Evolutionary conservation across 2,888 invertebrate species (phyloP), one percentile per base, ranked within the genome.

Genomic region (Leptura quadrifasciata): DNA sequence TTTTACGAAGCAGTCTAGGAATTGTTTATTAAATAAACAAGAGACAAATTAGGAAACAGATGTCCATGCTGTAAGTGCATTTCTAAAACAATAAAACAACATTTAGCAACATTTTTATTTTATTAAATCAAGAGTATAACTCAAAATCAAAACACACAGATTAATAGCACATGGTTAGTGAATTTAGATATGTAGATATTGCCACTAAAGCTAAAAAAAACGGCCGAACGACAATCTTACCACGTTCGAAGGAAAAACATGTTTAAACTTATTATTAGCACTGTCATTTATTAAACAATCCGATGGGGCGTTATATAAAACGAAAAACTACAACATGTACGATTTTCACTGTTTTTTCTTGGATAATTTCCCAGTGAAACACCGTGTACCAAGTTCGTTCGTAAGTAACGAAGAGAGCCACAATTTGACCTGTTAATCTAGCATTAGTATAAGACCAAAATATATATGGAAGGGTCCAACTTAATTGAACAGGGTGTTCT

Each of bases 391-490:
- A n/a, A 27, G 58, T 35, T 69, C 69, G 69, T 47, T 58, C 69
- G 69, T 47, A 35, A 58, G 69, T 58, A 58, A 35, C 69, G 57
- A 69, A 69, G 69, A 69, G 69, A 69, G 18, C 57, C 10, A 69
- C 58, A 69, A 69, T 69, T 69, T 84, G 84, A 84, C 84, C 84
- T 80, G 82, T 82, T 83, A 79, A 80, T 72, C 39, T 64, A 72
- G 65, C 64, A 80, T 81, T 83, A 72, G 65, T 55, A 80, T 81
- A 83, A 84, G 82, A 84, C 85, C 83, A 86, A 84, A 86, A 86
- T 86, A 86, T 85, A 86, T 82, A 85, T 84, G 85, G 86, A 86
- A 85, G 84, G 86, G 84, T 86, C 86, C 85, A 85, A 84, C 81
- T 81, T 39, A 47, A 47, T 79, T 74, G 77, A 77, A 72, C 77